Evolutionary conservation across 2,888 invertebrate species (phyloP), one percentile per base, ranked within the genome.

Genomic region (Limnephilus auricula): DNA sequence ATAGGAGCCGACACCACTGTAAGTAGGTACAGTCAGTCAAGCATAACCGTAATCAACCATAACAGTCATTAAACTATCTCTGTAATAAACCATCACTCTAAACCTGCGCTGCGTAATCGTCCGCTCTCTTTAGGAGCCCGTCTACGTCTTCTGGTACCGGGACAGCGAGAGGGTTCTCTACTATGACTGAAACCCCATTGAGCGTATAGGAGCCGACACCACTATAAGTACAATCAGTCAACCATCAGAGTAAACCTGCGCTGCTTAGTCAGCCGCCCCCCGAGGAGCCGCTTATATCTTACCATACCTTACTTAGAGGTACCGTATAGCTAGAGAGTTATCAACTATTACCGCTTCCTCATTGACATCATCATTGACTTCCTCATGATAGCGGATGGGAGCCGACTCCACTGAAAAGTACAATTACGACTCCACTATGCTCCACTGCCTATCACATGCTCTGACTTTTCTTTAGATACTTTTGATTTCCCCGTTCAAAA

Each of bases 81-180:
- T n/a, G n/a, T n/a, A n/a, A n/a, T n/a, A n/a, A n/a, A n/a, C n/a
- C n/a, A n/a, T n/a, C n/a, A n/a, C n/a, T n/a, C n/a, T n/a, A n/a
- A n/a, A n/a, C 95, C 96, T 99, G 94, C 98, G 98, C 95, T 99
- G 99, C 96, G 97, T 98, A 94, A 98, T 99, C 95, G 98, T 98
- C 94, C 98, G 98, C 95, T 98, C 98, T 93, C 96, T 99, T 94
- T 98, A 98, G 95, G 98, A 98, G 94, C 99, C 99, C 94, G 98
- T 98, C 94, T 99, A 98, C 96, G 98, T 99, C 95, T 98, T 99
- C 96, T 99, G 99, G 99, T 99, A 98, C 96, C 98, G 98, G 96
- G 97, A 98, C 95, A 97, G 97, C 93, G 97, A 97, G 94, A 96
- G 98, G 93, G 97, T 98, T 93, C 96, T 98, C 94, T 97, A 97